Percentiles rank a stretch among this genome's conserved stretches.
Evolutionary conservation across 2,113 vertebrate genomes (phyloP).

Genomic region (Chlorocebus sabaeus): DNA sequence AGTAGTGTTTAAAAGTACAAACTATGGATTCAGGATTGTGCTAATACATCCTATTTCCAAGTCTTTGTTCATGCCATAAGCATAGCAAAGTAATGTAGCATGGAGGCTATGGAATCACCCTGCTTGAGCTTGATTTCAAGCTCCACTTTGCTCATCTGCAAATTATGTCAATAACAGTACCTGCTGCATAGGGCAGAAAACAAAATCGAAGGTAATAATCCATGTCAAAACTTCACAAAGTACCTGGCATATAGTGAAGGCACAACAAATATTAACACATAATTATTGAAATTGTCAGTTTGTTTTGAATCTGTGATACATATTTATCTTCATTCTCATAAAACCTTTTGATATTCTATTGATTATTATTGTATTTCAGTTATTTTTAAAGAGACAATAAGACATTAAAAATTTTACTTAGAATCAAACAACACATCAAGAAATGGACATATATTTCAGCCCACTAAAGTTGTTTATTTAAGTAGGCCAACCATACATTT

Average conservation of each 20-base stretch:
- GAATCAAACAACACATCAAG: neutral
- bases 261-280: neutral
- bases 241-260: neutral
- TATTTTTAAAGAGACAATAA: neutral
- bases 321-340: neutral
- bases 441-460: neutral
- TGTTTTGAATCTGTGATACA: neutral
- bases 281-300: neutral
- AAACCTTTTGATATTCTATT: neutral
- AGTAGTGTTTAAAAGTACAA: neutral
- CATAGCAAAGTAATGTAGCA: neutral
- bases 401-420: neutral
- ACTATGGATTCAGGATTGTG: neutral
- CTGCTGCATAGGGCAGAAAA: neutral
- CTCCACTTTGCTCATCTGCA: neutral
- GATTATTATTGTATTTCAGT: neutral
- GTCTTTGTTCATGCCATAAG: neutral
- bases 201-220: neutral
- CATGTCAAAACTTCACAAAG: neutral
- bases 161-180: neutral
- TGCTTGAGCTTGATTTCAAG: neutral
- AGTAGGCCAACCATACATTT: neutral
- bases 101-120: neutral
- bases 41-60: neutral
- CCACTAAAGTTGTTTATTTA: neutral